Evolutionary conservation across 2,797 vertebrate species (phyloP), one percentile per base, ranked within the genome.

Genomic region (Acipenser transmontanus): DNA sequence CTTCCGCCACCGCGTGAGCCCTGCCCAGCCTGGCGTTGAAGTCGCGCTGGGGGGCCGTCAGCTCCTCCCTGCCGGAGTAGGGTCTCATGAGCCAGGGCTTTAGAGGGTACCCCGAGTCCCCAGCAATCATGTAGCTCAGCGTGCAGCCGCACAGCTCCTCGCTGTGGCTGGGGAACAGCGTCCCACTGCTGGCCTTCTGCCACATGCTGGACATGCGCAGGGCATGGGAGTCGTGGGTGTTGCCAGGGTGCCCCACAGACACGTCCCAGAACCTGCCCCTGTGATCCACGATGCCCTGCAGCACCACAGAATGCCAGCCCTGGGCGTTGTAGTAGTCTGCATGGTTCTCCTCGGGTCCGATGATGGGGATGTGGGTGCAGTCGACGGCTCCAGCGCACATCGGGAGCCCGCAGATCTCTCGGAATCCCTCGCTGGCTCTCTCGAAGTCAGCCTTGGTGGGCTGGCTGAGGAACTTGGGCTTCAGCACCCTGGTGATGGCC

Each of bases 401-500:
- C 0, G 50, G 50, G 50, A 52, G 50, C 12, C 50, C 50, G 8
- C 8, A 52, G 8, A 52, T 8, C 50, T 52, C 50, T 12, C 12
- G 1, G 50, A 52, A 52, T 8, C 50, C 50, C 50, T 52, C 8
- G 50, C 8, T 2, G 2, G 50, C 12, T 8, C 50, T 52, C 50
- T 52, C 0, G 50, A 52, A 52, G 8, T 52, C 50, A 52, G 50
- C 50, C 50, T 5, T 6, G 8, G 50, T 52, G 50, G 50, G 50
- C 1, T 52, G 6, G 8, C 50, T 52, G 0, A 52, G 50, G 50
- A 52, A 52, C 50, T 52, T 8, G 12, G 50, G 70, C 70, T 68
- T 71, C 49, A 71, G 20, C 4, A 71, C 70, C 20, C 63, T 50
- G 63, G 68, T 66, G 9, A 71, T 68, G 63, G 70, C 70, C 1